Percentiles rank a stretch among this genome's conserved stretches.
Conservation (phyloP, 2,888 invertebrate genomes). For the Scaeva pyrastri region DNA sequence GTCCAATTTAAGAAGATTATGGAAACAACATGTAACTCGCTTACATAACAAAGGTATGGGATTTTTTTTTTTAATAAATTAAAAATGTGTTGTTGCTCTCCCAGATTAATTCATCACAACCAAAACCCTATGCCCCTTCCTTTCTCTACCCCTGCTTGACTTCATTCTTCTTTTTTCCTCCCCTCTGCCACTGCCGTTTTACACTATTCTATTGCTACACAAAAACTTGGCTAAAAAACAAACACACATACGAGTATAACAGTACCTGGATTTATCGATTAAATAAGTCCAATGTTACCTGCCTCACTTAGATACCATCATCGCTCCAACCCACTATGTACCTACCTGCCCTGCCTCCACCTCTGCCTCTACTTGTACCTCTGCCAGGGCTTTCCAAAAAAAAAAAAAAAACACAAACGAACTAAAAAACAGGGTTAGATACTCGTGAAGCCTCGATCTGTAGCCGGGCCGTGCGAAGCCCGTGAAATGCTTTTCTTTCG, state of each 20-base stretch:
- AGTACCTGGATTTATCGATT: conserved; percentile 75
- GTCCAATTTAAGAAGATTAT: too few species aligned
- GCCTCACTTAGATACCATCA: conserved; percentile 42
- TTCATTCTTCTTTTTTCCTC: conserved; percentile 28
- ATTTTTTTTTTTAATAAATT: too few species aligned
- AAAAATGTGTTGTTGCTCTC: background rate
- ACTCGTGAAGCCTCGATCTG: conserved; percentile 28
- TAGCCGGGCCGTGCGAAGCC: conserved; percentile 45
- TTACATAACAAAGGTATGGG: too few species aligned
- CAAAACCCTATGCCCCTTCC: background rate
- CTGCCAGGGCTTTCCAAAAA: conserved; percentile 31
- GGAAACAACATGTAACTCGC: too few species aligned
- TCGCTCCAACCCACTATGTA: too few species aligned
- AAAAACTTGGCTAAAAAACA: conserved; percentile 58
- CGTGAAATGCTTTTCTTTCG: conserved; percentile 55
- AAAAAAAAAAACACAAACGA: conserved; percentile 2
- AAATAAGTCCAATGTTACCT: conserved; percentile 70
- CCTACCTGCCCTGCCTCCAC: too few species aligned
- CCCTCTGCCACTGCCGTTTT: background rate
- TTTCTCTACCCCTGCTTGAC: too few species aligned
- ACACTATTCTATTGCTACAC: conserved; percentile 45
- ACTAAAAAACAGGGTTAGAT: conserved; percentile 31
- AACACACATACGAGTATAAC: conserved; percentile 57
- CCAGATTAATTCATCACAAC: conserved; percentile 20
- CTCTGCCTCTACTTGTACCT: too few species aligned